phyloP scores from a whole-genome alignment of 2,888 invertebrate genomes.

The Rotaria sp. region DNA sequence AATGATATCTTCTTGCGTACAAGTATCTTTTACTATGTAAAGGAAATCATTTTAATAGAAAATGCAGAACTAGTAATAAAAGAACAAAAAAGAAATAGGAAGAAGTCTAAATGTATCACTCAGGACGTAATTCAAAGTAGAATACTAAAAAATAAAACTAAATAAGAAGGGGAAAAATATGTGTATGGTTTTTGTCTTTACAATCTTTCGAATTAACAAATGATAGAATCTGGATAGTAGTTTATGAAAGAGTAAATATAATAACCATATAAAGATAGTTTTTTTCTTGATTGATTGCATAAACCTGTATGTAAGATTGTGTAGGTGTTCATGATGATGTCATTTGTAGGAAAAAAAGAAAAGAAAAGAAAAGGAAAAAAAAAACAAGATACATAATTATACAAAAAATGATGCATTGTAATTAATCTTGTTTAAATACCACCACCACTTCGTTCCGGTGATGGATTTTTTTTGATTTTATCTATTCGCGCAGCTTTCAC shows the following conservation, averaged over 20 bases:
- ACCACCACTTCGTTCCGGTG: conserved; percentile 71
- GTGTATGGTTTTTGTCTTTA: not conserved
- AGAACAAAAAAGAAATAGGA: not conserved
- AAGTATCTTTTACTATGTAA: not conserved
- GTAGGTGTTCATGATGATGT: not conserved
- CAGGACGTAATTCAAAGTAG: not conserved
- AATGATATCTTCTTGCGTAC: not conserved
- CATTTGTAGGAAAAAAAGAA: not conserved
- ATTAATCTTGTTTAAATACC: conserved; percentile 65
- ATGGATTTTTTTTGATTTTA: conserved; percentile 66
- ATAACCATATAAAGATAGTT: not conserved
- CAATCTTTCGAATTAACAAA: not conserved
- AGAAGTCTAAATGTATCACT: not conserved
- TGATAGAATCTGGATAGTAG: not conserved
- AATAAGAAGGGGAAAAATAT: not conserved
- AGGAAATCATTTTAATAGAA: not conserved
- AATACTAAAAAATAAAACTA: not conserved
- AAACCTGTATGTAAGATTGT: not conserved
- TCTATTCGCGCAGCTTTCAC: conserved; percentile 86
- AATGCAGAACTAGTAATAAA: not conserved
- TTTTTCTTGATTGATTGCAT: not conserved
- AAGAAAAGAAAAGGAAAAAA: not conserved
- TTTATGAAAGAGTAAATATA: not conserved
- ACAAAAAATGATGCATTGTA: not conserved
- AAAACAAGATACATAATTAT: not conserved